These are phyloP conservation scores for Gambusia affinis DNA, from an alignment of 2,113 vertebrate genomes.

Conservation along the genomic window DNA sequence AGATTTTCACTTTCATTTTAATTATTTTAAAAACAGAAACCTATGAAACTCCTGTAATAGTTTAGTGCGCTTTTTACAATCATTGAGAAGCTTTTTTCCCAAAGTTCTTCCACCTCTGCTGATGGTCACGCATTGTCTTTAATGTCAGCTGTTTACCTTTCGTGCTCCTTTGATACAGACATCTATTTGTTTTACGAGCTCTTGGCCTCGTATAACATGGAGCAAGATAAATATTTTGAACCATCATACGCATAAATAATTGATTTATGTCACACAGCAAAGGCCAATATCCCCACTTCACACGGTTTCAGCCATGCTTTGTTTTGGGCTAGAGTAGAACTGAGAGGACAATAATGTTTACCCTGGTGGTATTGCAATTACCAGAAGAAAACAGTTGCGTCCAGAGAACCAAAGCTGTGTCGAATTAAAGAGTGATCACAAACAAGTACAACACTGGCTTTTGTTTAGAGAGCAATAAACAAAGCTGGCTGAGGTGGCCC, in stretches of 20 bases:
- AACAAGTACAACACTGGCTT: constrained; percentile 66
- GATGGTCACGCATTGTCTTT: constrained; percentile 51
- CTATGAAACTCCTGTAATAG: constrained; percentile 31
- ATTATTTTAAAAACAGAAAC: constrained; percentile 25
- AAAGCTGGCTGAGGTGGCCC: constrained; percentile 45
- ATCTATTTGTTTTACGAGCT: constrained; percentile 73
- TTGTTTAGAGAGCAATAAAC: constrained; percentile 78
- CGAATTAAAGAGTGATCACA: constrained; percentile 74
- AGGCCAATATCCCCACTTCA: constrained; percentile 68
- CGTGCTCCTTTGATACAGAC: constrained; percentile 65
- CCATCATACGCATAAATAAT: constrained; percentile 78
- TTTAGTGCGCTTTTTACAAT: constrained; percentile 41
- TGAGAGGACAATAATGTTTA: constrained; percentile 80
- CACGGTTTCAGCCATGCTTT: constrained; percentile 58
- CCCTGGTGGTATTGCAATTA: constrained; percentile 75
- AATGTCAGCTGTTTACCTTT: constrained; percentile 66
- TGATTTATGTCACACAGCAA: constrained; percentile 74
- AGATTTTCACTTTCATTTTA: constrained; percentile 9
- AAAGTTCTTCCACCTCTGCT: constrained; percentile 47
- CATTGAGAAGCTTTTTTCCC: constrained; percentile 33
- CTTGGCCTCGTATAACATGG: constrained; percentile 53
- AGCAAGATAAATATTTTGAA: constrained; percentile 80
- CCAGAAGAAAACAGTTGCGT: constrained; percentile 66
- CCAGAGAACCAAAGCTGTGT: constrained; percentile 63
- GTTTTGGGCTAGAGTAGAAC: constrained; percentile 55